phyloP scores from a whole-genome alignment of 2,113 vertebrate genomes.

The Ailuropoda melanoleuca region DNA sequence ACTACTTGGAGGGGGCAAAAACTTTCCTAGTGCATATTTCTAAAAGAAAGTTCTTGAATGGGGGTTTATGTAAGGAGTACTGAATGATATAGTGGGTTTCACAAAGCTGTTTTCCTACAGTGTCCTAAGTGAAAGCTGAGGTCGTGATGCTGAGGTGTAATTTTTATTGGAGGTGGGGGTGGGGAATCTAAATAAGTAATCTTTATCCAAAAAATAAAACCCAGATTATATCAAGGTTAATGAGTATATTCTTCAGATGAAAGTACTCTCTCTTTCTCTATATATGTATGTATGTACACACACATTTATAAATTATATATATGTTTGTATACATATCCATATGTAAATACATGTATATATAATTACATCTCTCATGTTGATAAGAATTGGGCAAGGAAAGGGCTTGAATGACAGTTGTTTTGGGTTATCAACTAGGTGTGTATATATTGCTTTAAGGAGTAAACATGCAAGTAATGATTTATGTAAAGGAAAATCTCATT shows the following conservation, averaged over 20 bases:
- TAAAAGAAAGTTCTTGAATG: background rate
- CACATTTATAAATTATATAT: background rate
- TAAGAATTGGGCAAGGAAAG: conserved; percentile 16
- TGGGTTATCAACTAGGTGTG: background rate
- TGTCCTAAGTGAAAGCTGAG: background rate
- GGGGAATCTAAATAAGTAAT: background rate
- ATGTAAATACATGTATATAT: background rate
- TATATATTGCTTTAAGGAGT: conserved; percentile 21
- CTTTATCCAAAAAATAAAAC: background rate
- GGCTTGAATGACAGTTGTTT: background rate
- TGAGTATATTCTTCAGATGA: background rate
- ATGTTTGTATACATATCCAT: background rate
- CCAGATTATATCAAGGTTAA: background rate
- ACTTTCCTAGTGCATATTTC: background rate
- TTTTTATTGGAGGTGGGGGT: background rate
- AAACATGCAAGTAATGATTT: background rate
- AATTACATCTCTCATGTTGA: background rate
- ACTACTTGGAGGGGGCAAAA: background rate
- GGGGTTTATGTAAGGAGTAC: background rate
- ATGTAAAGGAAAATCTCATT: background rate
- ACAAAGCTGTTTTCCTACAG: background rate
- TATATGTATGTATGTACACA: background rate
- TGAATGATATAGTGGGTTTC: background rate
- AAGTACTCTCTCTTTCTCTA: background rate
- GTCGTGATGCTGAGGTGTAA: background rate